Conservation (phyloP, 2,888 invertebrate genomes). For the Polymixis lichenea region DNA sequence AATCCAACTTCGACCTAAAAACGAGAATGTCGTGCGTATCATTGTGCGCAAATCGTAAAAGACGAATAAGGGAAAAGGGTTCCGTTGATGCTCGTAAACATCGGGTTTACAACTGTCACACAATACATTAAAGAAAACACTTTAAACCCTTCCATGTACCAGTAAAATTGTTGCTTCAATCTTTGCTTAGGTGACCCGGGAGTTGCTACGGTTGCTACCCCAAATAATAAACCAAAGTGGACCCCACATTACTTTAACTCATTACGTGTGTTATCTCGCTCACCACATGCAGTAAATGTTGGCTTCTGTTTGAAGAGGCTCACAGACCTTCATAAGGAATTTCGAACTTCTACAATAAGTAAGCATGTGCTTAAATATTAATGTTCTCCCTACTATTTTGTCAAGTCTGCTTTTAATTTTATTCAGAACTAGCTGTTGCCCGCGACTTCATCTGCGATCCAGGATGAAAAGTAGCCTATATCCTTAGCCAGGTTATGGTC, state of each 20-base stretch:
- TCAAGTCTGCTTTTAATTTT: slow-evolving; percentile 5
- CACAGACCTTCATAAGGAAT: slow-evolving; percentile 17
- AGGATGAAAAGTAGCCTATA: too few relatives aligned
- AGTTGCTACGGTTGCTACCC: slow-evolving; percentile 17
- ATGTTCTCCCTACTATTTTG: slow-evolving; percentile 15
- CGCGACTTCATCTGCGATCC: too few relatives aligned
- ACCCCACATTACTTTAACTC: slow-evolving; percentile 47
- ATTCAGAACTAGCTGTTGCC: neutral
- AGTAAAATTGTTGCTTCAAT: slow-evolving; percentile 39
- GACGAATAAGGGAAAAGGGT: slow-evolving; percentile 50
- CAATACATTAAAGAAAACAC: slow-evolving; percentile 48
- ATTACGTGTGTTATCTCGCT: slow-evolving; percentile 55
- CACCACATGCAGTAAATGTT: slow-evolving; percentile 27
- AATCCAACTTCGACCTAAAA: slow-evolving; percentile 30
- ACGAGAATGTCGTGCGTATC: slow-evolving; percentile 50
- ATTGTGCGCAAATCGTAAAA: slow-evolving; percentile 59
- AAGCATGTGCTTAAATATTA: slow-evolving; percentile 1
- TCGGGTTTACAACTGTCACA: slow-evolving; percentile 52
- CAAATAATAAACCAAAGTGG: slow-evolving; percentile 45
- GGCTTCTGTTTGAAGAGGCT: slow-evolving; percentile 52
- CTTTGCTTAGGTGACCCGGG: slow-evolving; percentile 28
- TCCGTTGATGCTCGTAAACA: slow-evolving; percentile 58
- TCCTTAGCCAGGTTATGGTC: too few relatives aligned
- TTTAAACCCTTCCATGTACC: slow-evolving; percentile 31
- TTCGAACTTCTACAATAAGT: slow-evolving; percentile 30